Evolutionary conservation across 2,797 vertebrate genomes (phyloP).

Genomic region (Tauraco hartlaubi): DNA sequence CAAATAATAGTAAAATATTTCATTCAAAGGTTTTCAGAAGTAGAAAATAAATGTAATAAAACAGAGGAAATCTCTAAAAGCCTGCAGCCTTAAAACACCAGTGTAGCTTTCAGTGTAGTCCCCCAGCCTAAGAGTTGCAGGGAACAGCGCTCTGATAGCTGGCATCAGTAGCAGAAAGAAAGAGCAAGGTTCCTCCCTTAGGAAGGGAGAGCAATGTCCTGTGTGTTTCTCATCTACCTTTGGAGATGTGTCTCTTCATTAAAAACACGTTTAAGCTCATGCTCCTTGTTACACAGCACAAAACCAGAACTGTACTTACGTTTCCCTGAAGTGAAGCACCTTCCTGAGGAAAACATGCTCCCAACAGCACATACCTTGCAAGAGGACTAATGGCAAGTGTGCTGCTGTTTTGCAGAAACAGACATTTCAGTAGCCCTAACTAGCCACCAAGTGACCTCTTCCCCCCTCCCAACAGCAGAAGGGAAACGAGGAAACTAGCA

Average conservation of each 20-base stretch:
- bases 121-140: not conserved
- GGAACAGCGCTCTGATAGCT: not conserved
- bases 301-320: not conserved
- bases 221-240: not conserved
- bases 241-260: not conserved
- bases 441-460: not conserved
- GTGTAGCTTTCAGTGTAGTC: not conserved
- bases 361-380: not conserved
- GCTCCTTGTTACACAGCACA: not conserved
- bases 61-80: not conserved
- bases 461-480: accelerated
- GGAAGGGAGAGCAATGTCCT: not conserved
- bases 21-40: not conserved
- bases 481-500: not conserved
- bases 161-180: not conserved
- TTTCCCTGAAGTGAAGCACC: not conserved
- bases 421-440: accelerated
- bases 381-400: accelerated
- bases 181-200: too few relatives aligned
- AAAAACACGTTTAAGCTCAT: not conserved
- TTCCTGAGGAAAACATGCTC: not conserved
- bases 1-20: not conserved
- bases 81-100: not conserved
- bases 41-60: not conserved
- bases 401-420: not conserved